phyloP scores from a whole-genome alignment of 2,888 invertebrate species.

The Drosophila yooni region DNA sequence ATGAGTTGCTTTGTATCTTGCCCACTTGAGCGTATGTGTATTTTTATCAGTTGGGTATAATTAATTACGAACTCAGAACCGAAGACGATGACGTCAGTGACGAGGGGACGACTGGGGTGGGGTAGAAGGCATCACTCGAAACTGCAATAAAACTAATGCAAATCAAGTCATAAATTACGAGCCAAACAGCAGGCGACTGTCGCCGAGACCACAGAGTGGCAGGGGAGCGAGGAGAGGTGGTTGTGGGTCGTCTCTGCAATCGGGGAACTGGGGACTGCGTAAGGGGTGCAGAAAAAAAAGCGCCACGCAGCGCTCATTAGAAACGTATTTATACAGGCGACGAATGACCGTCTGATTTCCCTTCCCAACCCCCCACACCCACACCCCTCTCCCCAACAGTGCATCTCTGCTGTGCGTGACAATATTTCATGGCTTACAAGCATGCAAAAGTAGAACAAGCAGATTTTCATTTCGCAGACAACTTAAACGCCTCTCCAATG shows the following conservation, averaged over 20 bases:
- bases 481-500: background rate
- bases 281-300: conserved; percentile 53
- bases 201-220: background rate
- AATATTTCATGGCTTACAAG: conserved; percentile 65
- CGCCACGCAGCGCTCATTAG: conserved; percentile 55
- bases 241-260: conserved; percentile 4
- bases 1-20: conserved; percentile 32
- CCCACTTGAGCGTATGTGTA: conserved; percentile 11
- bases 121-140: conserved; percentile 13
- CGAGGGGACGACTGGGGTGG: background rate
- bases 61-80: conserved; percentile 39
- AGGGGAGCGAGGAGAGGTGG: background rate
- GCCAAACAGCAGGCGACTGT: conserved; percentile 41
- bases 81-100: conserved; percentile 43
- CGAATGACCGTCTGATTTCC: conserved; percentile 47
- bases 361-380: background rate
- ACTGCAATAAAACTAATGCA: conserved; percentile 47
- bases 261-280: conserved; percentile 25
- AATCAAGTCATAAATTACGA: conserved; percentile 64
- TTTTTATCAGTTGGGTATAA: conserved; percentile 48
- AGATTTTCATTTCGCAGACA: background rate
- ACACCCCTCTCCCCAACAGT: conserved; percentile 1
- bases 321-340: conserved; percentile 55
- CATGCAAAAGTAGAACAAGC: background rate
- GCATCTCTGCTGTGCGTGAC: conserved; percentile 60